phyloP scores from a whole-genome alignment of 64 coral and sea anemone species.

The Stichodactyla mertensii region DNA sequence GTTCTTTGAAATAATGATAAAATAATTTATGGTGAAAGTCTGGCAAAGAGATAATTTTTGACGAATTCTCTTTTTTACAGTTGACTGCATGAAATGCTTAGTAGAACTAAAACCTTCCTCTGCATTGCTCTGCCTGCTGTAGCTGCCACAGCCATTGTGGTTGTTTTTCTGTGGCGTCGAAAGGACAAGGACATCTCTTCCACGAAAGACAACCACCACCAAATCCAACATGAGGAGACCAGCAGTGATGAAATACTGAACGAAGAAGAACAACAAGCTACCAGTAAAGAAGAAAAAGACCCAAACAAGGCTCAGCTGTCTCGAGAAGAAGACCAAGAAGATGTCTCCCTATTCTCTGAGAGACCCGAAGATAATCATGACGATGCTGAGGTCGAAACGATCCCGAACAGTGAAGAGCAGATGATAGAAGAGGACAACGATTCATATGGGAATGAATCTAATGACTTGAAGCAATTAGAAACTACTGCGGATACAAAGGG shows the following conservation, averaged over 20 bases:
- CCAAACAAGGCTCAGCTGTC: slow-evolving; percentile 1
- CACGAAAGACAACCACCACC: neutral
- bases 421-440: neutral
- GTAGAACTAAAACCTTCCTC: slow-evolving; percentile 39
- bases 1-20: neutral
- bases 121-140: slow-evolving; percentile 48
- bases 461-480: neutral
- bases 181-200: slow-evolving; percentile 31
- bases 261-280: neutral
- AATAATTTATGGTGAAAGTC: neutral
- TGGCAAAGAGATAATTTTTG: neutral
- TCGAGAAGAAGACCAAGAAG: neutral
- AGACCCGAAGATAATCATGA: neutral
- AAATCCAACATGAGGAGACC: neutral
- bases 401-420: neutral
- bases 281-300: neutral
- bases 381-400: neutral
- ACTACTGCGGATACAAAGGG: neutral
- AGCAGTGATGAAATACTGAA: slow-evolving; percentile 12
- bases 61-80: slow-evolving; percentile 2
- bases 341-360: neutral
- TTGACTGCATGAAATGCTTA: slow-evolving; percentile 35
- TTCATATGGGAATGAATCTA: neutral
- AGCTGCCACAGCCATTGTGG: slow-evolving; percentile 66
- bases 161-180: slow-evolving; percentile 70